Conservation (phyloP, 2,113 vertebrate species). For the Corydoras maculifer region DNA sequence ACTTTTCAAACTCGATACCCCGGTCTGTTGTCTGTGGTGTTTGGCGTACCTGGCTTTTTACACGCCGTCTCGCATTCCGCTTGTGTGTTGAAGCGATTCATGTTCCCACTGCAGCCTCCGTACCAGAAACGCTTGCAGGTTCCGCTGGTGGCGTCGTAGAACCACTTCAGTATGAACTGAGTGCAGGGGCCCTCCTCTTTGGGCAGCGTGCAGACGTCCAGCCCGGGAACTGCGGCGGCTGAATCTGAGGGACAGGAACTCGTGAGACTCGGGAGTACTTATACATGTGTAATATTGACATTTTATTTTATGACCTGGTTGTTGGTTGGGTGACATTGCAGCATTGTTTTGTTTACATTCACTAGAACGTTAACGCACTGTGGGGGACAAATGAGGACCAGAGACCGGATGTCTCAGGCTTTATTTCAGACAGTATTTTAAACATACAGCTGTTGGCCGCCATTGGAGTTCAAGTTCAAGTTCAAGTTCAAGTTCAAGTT, state of each 20-base stretch:
- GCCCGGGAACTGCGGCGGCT: neutral
- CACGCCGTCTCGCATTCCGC: slow-evolving; percentile 80
- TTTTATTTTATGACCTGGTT: no score
- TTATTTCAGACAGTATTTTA: no score
- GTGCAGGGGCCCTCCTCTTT: slow-evolving; percentile 79
- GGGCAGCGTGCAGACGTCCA: slow-evolving; percentile 71
- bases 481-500: no score
- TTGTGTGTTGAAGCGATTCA: slow-evolving; percentile 80
- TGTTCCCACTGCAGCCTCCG: slow-evolving; percentile 83
- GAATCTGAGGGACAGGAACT: neutral
- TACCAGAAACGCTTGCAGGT: slow-evolving; percentile 91
- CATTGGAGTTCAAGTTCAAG: no score
- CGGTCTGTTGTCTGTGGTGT: neutral
- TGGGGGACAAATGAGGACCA: no score
- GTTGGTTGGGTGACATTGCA: no score
- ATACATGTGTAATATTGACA: no score
- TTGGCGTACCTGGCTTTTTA: slow-evolving; percentile 67
- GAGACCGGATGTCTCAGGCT: no score
- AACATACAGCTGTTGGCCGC: no score
- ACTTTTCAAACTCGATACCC: no score
- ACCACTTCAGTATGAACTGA: slow-evolving; percentile 78
- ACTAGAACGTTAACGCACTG: no score
- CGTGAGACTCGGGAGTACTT: neutral
- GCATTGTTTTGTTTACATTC: no score
- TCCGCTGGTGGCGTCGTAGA: slow-evolving; percentile 66